Conservation (phyloP, 2,113 vertebrate genomes). For the Gobiocypris rarus region DNA sequence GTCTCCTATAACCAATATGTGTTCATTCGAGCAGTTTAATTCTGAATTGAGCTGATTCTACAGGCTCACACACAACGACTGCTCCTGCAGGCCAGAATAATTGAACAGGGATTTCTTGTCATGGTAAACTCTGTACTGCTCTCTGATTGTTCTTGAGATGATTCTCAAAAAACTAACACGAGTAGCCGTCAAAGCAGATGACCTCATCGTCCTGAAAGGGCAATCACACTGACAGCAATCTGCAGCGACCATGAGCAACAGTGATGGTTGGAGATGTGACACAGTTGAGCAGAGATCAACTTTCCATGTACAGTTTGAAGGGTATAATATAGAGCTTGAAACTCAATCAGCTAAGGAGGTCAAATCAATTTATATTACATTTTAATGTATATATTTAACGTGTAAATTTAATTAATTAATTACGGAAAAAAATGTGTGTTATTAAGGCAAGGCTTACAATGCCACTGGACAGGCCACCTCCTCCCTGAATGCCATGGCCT, state of each 20-base stretch:
- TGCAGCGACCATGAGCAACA: background rate
- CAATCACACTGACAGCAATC: background rate
- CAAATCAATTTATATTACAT: background rate
- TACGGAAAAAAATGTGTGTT: too few species aligned
- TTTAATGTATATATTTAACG: background rate
- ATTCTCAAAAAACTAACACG: background rate
- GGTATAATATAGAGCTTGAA: background rate
- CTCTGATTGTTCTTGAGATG: conserved; percentile 10
- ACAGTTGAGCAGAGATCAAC: conserved; percentile 1
- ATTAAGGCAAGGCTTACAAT: too few species aligned
- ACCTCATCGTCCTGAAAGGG: background rate
- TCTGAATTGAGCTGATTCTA: background rate
- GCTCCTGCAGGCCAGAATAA: background rate
- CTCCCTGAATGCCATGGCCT: too few species aligned
- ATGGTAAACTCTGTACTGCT: background rate
- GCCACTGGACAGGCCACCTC: too few species aligned
- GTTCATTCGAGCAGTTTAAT: conserved; percentile 15
- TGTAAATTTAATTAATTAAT: too few species aligned
- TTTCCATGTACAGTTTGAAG: background rate
- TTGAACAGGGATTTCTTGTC: background rate
- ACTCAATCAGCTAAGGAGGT: background rate
- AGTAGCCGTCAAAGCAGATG: background rate
- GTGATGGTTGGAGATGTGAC: background rate
- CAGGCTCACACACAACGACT: background rate
- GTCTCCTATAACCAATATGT: background rate